Percentiles rank a stretch among this genome's conserved stretches.
phyloP scores from a whole-genome alignment of 2,888 invertebrate genomes.

The Saturnia japonica region DNA sequence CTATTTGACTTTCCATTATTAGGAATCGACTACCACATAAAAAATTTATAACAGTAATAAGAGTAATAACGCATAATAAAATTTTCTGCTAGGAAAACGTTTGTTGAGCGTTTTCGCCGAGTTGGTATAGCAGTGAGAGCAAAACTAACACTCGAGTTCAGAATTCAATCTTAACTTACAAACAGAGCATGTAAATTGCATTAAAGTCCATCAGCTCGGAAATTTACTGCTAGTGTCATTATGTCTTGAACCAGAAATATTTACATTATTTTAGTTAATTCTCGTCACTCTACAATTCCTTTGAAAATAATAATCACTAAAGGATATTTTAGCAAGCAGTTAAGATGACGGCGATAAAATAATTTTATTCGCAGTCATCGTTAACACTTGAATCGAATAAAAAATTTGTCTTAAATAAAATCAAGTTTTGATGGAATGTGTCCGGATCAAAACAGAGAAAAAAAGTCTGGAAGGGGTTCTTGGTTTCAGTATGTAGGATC shows the following conservation, averaged over 20 bases:
- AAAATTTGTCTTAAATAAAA: too few species aligned
- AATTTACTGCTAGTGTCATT: background rate
- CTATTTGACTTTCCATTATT: too few species aligned
- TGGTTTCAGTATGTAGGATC: too few species aligned
- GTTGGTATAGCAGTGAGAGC: background rate
- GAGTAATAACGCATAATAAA: background rate
- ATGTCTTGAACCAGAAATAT: background rate
- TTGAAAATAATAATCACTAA: background rate
- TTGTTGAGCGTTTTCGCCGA: background rate
- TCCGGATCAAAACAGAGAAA: too few species aligned
- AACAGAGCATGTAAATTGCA: slow-evolving; percentile 6
- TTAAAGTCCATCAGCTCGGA: background rate
- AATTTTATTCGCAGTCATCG: too few species aligned
- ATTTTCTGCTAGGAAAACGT: background rate
- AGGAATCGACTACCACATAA: background rate
- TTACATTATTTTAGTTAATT: background rate
- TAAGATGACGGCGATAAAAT: too few species aligned
- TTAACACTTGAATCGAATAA: too few species aligned
- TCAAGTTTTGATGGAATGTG: too few species aligned
- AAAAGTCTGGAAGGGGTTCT: too few species aligned
- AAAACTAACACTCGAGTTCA: slow-evolving; percentile 10
- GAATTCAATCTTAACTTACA: slow-evolving; percentile 16
- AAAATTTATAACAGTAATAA: background rate
- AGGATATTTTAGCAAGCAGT: too few species aligned
- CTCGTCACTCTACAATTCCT: background rate